Evolutionary conservation across 2,797 vertebrate species (phyloP), one percentile per base, ranked within the genome.

Genomic region (Ptychobarbus kaznakovi): DNA sequence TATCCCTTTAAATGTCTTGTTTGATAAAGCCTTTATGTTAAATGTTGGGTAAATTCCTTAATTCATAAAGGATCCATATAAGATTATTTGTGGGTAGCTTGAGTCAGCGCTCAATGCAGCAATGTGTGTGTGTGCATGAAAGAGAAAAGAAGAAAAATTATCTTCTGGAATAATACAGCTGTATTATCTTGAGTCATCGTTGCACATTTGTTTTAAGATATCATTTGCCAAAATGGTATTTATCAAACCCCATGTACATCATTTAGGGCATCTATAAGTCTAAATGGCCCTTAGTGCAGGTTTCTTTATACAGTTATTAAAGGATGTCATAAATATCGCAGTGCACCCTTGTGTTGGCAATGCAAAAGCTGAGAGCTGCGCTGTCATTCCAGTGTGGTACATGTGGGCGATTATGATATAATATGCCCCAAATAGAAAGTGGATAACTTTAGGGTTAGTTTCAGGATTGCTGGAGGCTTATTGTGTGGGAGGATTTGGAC

Each of bases 311-410:
- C 25, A 0, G 28, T 22, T 66, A 53, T 15, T 16, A 68, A 82
- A 40, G 16, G 32, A 83, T 28, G 73, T 15, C 61, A 68, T 35
- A 68, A 51, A 51, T 83, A 44, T 76, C n/a, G 5, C 56, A 63
- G 7, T 32, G 46, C 13, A 25, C 20, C 8, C 44, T 40, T 80
- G 18, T 78, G 82, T 84, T 78, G 49, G 82, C 63, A 58, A 56
- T 69, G 82, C 49, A 77, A 42, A 80, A 72, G 53, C 49, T 49
- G 76, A 72, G 35, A 74, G 77, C 70, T 86, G 84, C 11, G 2
- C 58, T 65, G 68, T 85, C 77, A 80, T 85, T 44, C 44, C 74
- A 68, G 51, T 28, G 74, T 25, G 32, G 9, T 38, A 20, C 49
- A 66, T 63, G 66, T 69, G 75, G 65, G 73, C 42, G 81, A 56